A percentile compares a stretch with the other conserved stretches of the same genome.
Conservation (phyloP, 2,888 invertebrate genomes). For the Plagiodera versicolora region DNA sequence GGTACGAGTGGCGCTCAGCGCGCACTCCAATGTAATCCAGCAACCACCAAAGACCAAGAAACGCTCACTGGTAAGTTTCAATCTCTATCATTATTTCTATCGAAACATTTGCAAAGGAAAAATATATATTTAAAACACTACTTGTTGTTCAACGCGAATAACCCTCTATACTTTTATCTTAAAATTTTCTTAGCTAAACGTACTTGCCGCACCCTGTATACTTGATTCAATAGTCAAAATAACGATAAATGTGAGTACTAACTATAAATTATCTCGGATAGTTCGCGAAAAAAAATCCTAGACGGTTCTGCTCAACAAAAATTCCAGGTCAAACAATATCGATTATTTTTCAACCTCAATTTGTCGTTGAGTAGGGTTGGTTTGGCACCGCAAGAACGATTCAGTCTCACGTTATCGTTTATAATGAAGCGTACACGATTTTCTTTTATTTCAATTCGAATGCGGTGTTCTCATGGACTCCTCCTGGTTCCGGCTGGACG, state of each 20-base stretch:
- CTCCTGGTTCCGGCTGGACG: neutral
- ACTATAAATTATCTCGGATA: no score
- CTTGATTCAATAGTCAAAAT: no score
- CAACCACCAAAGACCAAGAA: slow-evolving; percentile 62
- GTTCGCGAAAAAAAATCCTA: no score
- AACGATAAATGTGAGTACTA: no score
- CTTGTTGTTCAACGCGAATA: no score
- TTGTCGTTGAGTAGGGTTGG: slow-evolving; percentile 1
- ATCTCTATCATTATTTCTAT: neutral
- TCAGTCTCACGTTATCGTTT: neutral
- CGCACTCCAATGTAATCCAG: slow-evolving; percentile 48
- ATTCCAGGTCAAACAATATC: slow-evolving; percentile 18
- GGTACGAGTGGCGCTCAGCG: slow-evolving; percentile 73
- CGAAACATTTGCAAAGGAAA: no score
- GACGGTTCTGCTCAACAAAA: no score
- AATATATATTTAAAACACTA: no score
- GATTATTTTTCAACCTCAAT: slow-evolving; percentile 8
- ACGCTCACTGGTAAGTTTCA: slow-evolving; percentile 67
- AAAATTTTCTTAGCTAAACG: no score
- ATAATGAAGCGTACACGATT: neutral
- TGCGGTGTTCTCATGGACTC: neutral
- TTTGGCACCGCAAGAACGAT: neutral
- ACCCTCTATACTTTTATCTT: no score
- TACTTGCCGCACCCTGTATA: no score
- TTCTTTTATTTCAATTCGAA: neutral